A percentile compares a stretch with the other conserved stretches of the same genome.
phyloP scores from a whole-genome alignment of 2,113 vertebrate genomes.

The Istiophorus platypterus region DNA sequence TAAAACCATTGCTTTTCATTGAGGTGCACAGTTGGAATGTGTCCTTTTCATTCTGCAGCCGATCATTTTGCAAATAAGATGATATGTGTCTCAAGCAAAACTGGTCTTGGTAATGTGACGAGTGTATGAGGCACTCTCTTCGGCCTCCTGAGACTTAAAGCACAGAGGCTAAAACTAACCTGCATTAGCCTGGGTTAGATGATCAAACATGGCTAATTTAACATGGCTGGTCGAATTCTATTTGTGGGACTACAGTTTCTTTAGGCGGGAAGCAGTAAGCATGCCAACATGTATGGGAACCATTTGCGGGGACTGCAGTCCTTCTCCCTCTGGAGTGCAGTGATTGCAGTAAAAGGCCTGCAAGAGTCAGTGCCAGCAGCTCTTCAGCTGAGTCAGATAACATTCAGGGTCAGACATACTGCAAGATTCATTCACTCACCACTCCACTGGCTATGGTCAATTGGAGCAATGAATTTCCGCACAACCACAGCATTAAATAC shows the following conservation, averaged over 20 bases:
- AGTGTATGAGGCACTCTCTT: too few relatives aligned
- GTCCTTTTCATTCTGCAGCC: too few relatives aligned
- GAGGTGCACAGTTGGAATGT: too few relatives aligned
- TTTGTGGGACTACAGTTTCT: constrained; percentile 71
- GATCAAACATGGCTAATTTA: too few relatives aligned
- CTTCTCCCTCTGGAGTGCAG: constrained; percentile 25
- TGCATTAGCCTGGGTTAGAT: too few relatives aligned
- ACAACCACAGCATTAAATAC: neutral
- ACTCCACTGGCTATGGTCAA: neutral
- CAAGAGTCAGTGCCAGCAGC: constrained; percentile 20
- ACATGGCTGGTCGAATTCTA: constrained; percentile 11
- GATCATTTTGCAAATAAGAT: too few relatives aligned
- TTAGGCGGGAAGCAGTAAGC: constrained; percentile 37
- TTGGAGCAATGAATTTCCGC: neutral
- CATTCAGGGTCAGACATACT: constrained; percentile 16
- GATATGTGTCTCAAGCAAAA: too few relatives aligned
- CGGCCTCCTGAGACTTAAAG: too few relatives aligned
- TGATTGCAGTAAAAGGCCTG: constrained; percentile 12
- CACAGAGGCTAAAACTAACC: too few relatives aligned
- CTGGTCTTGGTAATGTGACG: too few relatives aligned
- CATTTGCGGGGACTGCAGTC: constrained; percentile 42
- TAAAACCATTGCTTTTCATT: too few relatives aligned
- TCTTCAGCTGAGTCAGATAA: constrained; percentile 53
- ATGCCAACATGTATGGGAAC: constrained; percentile 60
- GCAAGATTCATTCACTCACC: constrained; percentile 15